Evolutionary conservation across 2,888 invertebrate genomes (phyloP), one percentile per base, ranked within the genome.

Genomic region (Heteromurus nitidus): DNA sequence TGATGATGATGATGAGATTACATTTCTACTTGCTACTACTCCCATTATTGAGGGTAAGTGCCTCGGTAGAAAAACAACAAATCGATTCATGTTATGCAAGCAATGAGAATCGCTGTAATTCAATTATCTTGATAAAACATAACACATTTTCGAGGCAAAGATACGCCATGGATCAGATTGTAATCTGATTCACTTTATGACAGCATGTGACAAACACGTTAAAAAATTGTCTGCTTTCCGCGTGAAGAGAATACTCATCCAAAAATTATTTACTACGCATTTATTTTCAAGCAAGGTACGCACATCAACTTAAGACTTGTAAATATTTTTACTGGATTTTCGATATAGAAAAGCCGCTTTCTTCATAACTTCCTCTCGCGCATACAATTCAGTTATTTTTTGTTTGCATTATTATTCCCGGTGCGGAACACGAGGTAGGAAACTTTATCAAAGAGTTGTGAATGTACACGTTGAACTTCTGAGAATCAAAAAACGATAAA

Each of bases 1-100:
- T 58, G 68, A 58, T 58, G 70, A 64, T 64, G 24, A 77, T 69
- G 72, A 79, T 72, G 65, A 70, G 79, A 64, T 65, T 72, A 70
- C 65, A 70, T 79, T 79, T 72, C 67, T 20, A 20, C 28, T 24
- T 36, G 36, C 30, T 18, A 22, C 20, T 62, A 3, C 28, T 30
- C 53, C 28, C 18, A 44, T 62, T n/a, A 30, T 62, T 22, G n/a
- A 36, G 26, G 30, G 53, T 16, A 11, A 24, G 22, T 2, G 50
- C 31, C 22, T 64, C 50, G 22, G 9, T 58, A n/a, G n/a, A 50
- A 28, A 62, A 62, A 20, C 30, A 73, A 30, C 55, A 65, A 65
- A 74, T 55, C 18, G 47, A 64, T 64, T 24, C 11, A 36, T 64
- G 42, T 64, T 64, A 55, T 42, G 65, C 24, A 44, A 74, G 24